These are phyloP conservation scores for Zoanthus sansibaricus DNA, from an alignment of 92 coral and sea anemone species.

Conservation along the genomic window DNA sequence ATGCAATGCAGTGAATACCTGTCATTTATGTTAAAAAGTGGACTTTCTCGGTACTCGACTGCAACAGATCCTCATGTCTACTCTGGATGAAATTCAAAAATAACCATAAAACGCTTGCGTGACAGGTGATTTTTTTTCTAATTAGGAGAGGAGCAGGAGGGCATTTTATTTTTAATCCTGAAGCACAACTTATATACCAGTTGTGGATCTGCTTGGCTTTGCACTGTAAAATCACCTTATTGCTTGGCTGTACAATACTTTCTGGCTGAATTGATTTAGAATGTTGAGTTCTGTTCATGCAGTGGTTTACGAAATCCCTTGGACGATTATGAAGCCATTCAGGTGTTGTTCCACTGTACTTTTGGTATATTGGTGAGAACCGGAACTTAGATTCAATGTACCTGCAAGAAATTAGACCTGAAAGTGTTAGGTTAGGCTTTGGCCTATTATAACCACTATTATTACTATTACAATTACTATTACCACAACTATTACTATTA, in stretches of 20 bases:
- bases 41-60: slow-evolving; percentile 12
- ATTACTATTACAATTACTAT: too few species aligned
- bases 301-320: slow-evolving; percentile 4
- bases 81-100: slow-evolving; percentile 11
- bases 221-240: slow-evolving; percentile 29
- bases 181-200: neutral
- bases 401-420: too few species aligned
- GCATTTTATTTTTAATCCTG: slow-evolving; percentile 3
- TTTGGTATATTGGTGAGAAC: too few species aligned
- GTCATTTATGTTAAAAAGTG: slow-evolving; percentile 29
- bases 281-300: slow-evolving; percentile 5
- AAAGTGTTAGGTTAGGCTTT: too few species aligned
- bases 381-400: too few species aligned
- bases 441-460: too few species aligned
- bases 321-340: neutral
- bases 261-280: slow-evolving; percentile 3
- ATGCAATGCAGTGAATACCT: neutral
- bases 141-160: neutral
- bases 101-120: slow-evolving; percentile 45
- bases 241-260: neutral
- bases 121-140: slow-evolving; percentile 37
- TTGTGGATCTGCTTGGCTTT: slow-evolving; percentile 24
- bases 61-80: slow-evolving; percentile 39
- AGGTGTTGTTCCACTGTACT: too few species aligned
- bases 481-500: too few species aligned